phyloP scores from a whole-genome alignment of 2,888 invertebrate species.

The Aleiodes testaceus region DNA sequence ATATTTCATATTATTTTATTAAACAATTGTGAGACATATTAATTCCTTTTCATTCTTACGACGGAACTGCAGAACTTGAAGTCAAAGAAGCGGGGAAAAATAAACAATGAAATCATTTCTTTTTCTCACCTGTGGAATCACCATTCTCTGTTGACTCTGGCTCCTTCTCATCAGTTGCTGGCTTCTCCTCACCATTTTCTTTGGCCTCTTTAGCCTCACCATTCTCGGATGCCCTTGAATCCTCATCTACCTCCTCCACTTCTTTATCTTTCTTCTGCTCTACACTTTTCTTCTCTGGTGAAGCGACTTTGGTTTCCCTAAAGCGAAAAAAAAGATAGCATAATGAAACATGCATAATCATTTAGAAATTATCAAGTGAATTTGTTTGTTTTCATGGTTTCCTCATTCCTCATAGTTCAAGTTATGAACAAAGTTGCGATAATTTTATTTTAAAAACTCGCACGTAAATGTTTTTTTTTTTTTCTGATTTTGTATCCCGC shows the following conservation, averaged over 20 bases:
- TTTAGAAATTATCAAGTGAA: neutral
- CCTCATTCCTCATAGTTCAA: no score
- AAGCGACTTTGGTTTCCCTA: conserved; percentile 70
- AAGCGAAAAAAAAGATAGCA: conserved; percentile 38
- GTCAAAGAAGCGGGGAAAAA: neutral
- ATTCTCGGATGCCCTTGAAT: conserved; percentile 71
- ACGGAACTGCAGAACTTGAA: no score
- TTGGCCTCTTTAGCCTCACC: conserved; percentile 69
- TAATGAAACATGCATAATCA: neutral
- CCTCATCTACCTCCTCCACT: conserved; percentile 73
- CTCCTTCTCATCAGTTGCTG: conserved; percentile 71
- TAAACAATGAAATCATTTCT: conserved; percentile 17
- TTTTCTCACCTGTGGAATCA: conserved; percentile 69
- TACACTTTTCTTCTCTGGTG: conserved; percentile 74
- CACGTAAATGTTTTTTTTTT: neutral
- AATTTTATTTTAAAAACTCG: neutral
- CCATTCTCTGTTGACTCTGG: conserved; percentile 72
- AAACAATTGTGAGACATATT: no score
- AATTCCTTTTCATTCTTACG: no score
- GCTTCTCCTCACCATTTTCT: conserved; percentile 73
- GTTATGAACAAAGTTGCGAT: neutral
- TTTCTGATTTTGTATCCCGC: conserved; percentile 11
- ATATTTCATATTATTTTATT: neutral
- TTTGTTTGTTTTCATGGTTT: neutral
- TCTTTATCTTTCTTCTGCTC: conserved; percentile 71